phyloP scores from a whole-genome alignment of 2,888 invertebrate genomes.

The Callinectes sapidus region DNA sequence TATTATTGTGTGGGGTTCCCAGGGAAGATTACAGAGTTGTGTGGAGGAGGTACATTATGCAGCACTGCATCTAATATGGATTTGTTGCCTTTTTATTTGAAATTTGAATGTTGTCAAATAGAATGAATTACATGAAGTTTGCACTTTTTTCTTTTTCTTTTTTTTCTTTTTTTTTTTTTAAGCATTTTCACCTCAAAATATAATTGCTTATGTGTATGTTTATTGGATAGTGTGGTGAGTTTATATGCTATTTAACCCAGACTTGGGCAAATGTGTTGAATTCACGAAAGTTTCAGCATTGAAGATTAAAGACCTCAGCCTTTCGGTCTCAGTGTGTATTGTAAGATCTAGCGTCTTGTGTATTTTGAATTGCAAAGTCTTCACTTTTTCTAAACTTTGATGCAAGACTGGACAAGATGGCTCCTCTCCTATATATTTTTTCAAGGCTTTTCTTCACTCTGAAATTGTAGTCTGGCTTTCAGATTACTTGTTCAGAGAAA shows the following conservation, averaged over 20 bases:
- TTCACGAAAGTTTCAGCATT: slow-evolving; percentile 29
- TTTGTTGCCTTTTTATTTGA: slow-evolving; percentile 33
- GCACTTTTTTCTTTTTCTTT: no score
- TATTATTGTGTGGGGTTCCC: not conserved
- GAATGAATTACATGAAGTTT: slow-evolving; percentile 49
- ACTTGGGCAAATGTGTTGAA: slow-evolving; percentile 51
- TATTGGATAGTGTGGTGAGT: slow-evolving; percentile 46
- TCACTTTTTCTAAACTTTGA: slow-evolving; percentile 33
- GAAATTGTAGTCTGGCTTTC: slow-evolving; percentile 51
- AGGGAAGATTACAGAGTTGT: not conserved
- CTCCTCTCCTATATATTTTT: not conserved
- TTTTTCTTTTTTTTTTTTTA: no score
- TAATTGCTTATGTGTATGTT: slow-evolving; percentile 58
- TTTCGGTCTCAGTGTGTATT: slow-evolving; percentile 64
- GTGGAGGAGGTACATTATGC: not conserved
- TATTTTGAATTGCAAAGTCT: slow-evolving; percentile 57
- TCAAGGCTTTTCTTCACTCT: slow-evolving; percentile 26
- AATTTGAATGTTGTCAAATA: slow-evolving; percentile 46
- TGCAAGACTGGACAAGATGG: slow-evolving; percentile 50
- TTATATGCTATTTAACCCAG: slow-evolving; percentile 50
- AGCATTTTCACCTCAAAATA: slow-evolving; percentile 40
- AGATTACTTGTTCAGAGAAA: slow-evolving; percentile 32
- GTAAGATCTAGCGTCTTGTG: slow-evolving; percentile 60
- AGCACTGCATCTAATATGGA: slow-evolving; percentile 5
- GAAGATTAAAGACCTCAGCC: slow-evolving; percentile 43